Evolutionary conservation across 1,140 invertebrate species (phyloP).

Genomic region (Apolygus lucorum): DNA sequence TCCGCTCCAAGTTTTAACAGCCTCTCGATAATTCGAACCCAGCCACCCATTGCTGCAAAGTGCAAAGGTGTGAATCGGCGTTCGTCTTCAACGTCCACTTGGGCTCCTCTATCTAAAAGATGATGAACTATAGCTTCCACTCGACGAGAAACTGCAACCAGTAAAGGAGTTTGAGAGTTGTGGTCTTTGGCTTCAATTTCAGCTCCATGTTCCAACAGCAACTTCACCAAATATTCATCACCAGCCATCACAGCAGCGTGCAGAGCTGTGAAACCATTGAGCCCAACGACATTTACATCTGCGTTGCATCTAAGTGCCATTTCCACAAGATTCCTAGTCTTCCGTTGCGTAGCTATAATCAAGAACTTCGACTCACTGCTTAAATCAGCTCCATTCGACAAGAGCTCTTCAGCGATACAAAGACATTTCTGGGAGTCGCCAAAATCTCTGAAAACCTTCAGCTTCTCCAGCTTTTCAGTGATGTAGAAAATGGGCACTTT

Average conservation of each 20-base stretch:
- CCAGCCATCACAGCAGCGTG: background rate
- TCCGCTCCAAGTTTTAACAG: background rate
- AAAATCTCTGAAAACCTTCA: background rate
- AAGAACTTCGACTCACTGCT: background rate
- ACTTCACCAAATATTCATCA: background rate
- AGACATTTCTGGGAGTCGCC: background rate
- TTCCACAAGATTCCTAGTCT: background rate
- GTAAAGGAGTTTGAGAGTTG: background rate
- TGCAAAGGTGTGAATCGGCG: background rate
- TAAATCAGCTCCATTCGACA: background rate
- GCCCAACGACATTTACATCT: background rate
- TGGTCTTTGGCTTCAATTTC: background rate
- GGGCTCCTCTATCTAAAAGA: background rate
- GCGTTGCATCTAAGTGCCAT: background rate
- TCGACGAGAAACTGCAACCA: background rate
- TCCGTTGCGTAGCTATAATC: background rate
- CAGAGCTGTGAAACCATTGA: background rate
- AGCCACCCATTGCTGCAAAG: background rate
- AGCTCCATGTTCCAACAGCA: background rate
- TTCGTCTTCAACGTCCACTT: background rate
- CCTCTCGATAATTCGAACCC: background rate
- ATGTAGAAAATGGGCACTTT: background rate
- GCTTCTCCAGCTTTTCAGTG: background rate
- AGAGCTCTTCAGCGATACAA: background rate
- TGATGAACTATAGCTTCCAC: background rate